phyloP scores from a whole-genome alignment of 2,888 invertebrate genomes.

The Eilema caniola region DNA sequence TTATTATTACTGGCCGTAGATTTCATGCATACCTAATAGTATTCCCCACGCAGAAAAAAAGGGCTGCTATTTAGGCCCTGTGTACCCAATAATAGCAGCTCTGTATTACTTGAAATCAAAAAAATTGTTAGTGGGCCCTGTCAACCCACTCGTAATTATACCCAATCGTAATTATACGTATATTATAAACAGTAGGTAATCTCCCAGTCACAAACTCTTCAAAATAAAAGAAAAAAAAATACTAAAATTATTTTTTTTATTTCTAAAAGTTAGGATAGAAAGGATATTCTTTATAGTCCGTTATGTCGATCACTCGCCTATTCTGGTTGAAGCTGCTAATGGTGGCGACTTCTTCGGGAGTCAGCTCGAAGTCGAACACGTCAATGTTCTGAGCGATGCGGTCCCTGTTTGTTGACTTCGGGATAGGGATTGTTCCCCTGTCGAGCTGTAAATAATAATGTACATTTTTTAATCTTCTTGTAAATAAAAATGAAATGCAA shows the following conservation, averaged over 20 bases:
- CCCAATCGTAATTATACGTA: no score
- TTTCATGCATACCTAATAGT: no score
- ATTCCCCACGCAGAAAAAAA: no score
- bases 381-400: conserved; percentile 87
- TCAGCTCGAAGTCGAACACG: conserved; percentile 87
- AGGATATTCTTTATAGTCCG: conserved; percentile 60
- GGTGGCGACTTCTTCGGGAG: conserved; percentile 80
- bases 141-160: no score
- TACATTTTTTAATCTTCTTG: background rate
- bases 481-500: no score
- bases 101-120: no score
- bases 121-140: no score
- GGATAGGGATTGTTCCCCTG: conserved; percentile 87
- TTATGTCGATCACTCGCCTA: conserved; percentile 66
- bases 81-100: no score
- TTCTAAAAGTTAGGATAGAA: conserved; percentile 60
- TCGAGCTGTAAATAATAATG: conserved; percentile 74
- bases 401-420: conserved; percentile 87
- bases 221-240: background rate
- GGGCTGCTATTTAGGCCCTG: no score
- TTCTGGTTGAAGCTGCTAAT: conserved; percentile 84
- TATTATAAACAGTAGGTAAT: no score
- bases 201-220: background rate
- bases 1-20: no score
- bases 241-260: conserved; percentile 26